phyloP scores from a whole-genome alignment of 2,888 invertebrate genomes.

The Troides oblongomaculatus region DNA sequence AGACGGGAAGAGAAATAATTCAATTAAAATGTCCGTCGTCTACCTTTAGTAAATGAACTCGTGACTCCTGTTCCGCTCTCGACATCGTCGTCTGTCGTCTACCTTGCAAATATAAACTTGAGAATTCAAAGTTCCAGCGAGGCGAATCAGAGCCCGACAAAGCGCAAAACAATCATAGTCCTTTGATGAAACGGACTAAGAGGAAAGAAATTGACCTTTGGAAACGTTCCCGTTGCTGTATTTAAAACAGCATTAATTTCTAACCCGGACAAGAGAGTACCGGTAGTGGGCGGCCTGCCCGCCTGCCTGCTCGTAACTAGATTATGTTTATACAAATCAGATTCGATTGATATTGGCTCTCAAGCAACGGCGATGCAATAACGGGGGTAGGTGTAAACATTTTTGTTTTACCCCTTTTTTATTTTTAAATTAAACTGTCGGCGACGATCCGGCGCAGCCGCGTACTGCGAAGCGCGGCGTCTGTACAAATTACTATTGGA shows the following conservation, averaged over 20 bases:
- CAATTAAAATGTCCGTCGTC: constrained; percentile 34
- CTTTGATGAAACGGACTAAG: background rate
- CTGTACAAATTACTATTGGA: constrained; percentile 39
- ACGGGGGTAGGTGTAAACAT: no score
- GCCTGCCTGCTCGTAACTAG: no score
- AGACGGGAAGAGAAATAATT: constrained; percentile 38
- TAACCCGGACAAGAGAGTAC: no score
- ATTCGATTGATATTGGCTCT: no score
- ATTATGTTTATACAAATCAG: no score
- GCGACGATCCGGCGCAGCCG: constrained; percentile 26
- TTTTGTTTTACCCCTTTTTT: background rate
- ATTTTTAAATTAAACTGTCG: constrained; percentile 21
- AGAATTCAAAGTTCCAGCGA: constrained; percentile 8
- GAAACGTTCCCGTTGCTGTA: no score
- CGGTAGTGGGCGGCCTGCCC: no score
- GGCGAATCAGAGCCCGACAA: constrained; percentile 16
- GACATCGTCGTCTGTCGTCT: constrained; percentile 2
- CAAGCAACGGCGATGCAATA: no score
- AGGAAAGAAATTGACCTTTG: background rate
- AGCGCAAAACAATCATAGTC: constrained; percentile 2
- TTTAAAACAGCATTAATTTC: no score
- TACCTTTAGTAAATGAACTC: constrained; percentile 29
- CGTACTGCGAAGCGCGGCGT: constrained; percentile 27
- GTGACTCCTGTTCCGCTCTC: constrained; percentile 26
- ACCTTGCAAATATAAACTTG: constrained; percentile 13